Evolutionary conservation across 2,113 vertebrate genomes (phyloP), one percentile per base, ranked within the genome.

Genomic region (Odocoileus hemionus): DNA sequence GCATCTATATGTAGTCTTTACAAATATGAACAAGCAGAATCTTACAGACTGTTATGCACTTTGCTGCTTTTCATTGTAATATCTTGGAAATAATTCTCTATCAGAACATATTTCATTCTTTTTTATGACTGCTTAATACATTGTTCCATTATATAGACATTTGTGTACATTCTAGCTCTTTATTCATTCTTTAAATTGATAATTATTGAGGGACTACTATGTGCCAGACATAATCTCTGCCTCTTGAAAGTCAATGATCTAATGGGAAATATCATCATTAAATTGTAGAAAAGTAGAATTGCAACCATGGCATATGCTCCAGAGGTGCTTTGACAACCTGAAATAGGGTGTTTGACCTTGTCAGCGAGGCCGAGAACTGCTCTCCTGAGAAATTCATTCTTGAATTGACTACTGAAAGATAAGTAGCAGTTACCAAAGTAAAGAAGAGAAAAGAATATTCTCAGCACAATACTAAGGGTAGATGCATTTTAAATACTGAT

Each of bases 251-350:
- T 84, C 79, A 89, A 80, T 2, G 36, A 80, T 93, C 39, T 17
- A 52, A 6, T 58, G 36, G 36, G 17, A 21, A 91, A 94, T 25
- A 45, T 83, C 7, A 58, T 55, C 5, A 58, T 74, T 64, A 91
- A 96, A 96, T 86, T 91, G 76, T 6, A 60, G 36, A 95, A 95
- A 70, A 83, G 5, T 54, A 50, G 50, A 87, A 61, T 70, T 94
- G 5, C 2, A 82, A 76, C 50, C 57, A 15, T 93, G 33, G 39
- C n/a, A 87, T 15, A 15, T 52, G 10, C 54, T 96, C 43, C 25
- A 23, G 84, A 84, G 45, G 23, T 89, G 17, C 17, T 86, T 89
- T 85, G 21, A 85, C 64, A 95, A 93, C 15, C 55, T 83, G 1
- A 57, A 95, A 12, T 60, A 86, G 79, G 16, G 19, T 6, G 39